Conservation (phyloP, 2,797 vertebrate genomes). For the Ciconia nigra region DNA sequence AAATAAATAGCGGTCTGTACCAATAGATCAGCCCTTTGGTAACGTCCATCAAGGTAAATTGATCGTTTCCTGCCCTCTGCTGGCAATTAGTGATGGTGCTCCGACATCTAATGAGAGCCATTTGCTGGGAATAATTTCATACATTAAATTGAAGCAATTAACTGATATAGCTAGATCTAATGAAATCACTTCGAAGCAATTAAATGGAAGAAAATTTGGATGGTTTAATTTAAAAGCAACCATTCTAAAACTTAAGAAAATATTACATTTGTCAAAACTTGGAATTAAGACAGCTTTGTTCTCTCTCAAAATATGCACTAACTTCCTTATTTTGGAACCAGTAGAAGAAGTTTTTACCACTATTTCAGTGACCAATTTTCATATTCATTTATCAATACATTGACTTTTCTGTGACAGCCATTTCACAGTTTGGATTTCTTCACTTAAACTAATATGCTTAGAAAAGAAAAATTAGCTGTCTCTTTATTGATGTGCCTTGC, state of each 20-base stretch:
- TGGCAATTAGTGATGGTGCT: not conserved
- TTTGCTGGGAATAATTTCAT: not conserved
- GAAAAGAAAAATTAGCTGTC: not conserved
- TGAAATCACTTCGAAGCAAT: not conserved
- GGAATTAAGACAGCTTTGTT: not conserved
- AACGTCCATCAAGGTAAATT: not conserved
- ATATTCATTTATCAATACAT: not conserved
- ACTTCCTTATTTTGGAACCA: not conserved
- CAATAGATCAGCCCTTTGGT: rapidly evolving
- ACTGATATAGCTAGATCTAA: not conserved
- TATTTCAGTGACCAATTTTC: not conserved
- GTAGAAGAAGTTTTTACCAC: not conserved
- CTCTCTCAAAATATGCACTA: not conserved
- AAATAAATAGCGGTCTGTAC: too few relatives aligned
- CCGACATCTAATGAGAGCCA: not conserved
- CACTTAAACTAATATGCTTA: not conserved
- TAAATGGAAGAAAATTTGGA: not conserved
- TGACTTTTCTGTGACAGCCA: not conserved
- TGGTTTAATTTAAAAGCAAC: not conserved
- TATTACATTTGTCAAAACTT: not conserved
- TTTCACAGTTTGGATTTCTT: not conserved
- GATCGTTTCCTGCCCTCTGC: conserved; percentile 28
- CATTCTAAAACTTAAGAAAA: not conserved
- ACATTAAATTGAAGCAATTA: not conserved
- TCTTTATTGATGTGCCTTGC: not conserved